These are phyloP conservation scores for Stictocephala bisonia DNA, from an alignment of 2,888 invertebrate genomes.

Conservation along the genomic window DNA sequence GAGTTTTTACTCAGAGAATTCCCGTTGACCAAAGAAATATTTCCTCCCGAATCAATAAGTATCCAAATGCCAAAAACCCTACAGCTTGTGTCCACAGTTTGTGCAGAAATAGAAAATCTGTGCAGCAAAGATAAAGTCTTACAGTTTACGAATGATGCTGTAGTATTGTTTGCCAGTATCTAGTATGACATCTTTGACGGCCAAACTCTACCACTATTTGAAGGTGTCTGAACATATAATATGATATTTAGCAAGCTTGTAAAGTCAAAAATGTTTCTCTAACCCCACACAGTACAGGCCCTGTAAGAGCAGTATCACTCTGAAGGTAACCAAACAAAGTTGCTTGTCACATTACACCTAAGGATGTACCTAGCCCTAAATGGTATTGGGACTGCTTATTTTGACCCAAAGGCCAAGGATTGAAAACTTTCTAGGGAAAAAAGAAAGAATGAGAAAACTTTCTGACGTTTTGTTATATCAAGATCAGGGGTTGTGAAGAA, in stretches of 20 bases:
- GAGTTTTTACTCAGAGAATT: conserved; percentile 30
- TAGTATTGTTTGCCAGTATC: conserved; percentile 24
- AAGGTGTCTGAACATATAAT: conserved; percentile 26
- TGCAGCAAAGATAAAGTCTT: conserved; percentile 34
- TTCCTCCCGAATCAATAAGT: conserved; percentile 26
- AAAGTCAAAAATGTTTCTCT: no score
- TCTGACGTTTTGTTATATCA: no score
- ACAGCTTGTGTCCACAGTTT: conserved; percentile 19
- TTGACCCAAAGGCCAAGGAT: no score
- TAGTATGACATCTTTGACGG: conserved; percentile 24
- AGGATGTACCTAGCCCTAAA: no score
- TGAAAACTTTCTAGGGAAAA: no score
- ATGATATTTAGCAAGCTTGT: no score
- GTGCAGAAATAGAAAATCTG: conserved; percentile 8
- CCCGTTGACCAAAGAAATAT: conserved; percentile 9
- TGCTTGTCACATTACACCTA: not conserved
- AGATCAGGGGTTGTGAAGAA: no score
- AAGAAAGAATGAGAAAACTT: no score
- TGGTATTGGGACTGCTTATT: no score
- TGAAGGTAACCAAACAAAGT: conserved; percentile 33
- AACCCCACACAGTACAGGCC: conserved; percentile 29
- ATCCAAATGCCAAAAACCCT: not conserved
- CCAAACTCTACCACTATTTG: conserved; percentile 32
- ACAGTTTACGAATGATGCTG: conserved; percentile 31
- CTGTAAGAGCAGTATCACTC: conserved; percentile 39